These are phyloP conservation scores for Antheraea assamensis DNA, from an alignment of 2,888 invertebrate species.

Conservation along the genomic window DNA sequence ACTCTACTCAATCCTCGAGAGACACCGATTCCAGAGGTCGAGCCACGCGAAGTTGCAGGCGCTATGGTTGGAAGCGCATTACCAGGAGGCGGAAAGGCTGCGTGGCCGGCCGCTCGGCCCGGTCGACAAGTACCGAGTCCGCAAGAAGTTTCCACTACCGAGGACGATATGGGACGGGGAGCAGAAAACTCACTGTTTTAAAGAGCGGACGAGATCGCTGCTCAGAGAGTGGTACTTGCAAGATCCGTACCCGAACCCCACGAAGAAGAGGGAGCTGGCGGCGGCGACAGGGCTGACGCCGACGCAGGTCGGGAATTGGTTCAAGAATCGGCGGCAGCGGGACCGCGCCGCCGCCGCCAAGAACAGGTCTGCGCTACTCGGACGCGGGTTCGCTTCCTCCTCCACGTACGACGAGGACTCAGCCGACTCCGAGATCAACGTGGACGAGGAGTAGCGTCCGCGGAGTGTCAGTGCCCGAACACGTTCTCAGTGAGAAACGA, in stretches of 20 bases:
- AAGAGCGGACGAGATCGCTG: constrained; percentile 96
- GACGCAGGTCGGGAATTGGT: constrained; percentile 98
- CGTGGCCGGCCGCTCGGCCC: constrained; percentile 94
- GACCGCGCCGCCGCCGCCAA: constrained; percentile 98
- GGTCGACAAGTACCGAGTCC: constrained; percentile 91
- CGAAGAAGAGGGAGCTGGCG: constrained; percentile 97
- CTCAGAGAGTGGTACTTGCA: constrained; percentile 99
- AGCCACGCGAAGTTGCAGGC: constrained; percentile 97
- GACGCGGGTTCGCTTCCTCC: constrained; percentile 77
- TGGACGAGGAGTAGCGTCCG: constrained; percentile 72
- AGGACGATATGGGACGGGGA: constrained; percentile 99
- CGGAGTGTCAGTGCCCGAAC: constrained; percentile 24
- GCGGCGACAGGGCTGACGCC: constrained; percentile 98
- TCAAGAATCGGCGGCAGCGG: constrained; percentile 98
- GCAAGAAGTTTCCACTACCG: constrained; percentile 98
- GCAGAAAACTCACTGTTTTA: constrained; percentile 99
- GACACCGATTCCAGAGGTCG: constrained; percentile 96
- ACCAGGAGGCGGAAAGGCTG: constrained; percentile 98
- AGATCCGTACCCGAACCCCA: constrained; percentile 98
- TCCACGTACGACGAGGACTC: constrained; percentile 80
- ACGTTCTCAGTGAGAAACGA: constrained; percentile 46
- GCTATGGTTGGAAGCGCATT: constrained; percentile 99
- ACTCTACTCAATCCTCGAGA: constrained; percentile 96
- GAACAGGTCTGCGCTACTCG: constrained; percentile 91
- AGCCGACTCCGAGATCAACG: constrained; percentile 78